Evolutionary conservation across 2,113 vertebrate genomes (phyloP), one percentile per base, ranked within the genome.

Genomic region (Garra rufa): DNA sequence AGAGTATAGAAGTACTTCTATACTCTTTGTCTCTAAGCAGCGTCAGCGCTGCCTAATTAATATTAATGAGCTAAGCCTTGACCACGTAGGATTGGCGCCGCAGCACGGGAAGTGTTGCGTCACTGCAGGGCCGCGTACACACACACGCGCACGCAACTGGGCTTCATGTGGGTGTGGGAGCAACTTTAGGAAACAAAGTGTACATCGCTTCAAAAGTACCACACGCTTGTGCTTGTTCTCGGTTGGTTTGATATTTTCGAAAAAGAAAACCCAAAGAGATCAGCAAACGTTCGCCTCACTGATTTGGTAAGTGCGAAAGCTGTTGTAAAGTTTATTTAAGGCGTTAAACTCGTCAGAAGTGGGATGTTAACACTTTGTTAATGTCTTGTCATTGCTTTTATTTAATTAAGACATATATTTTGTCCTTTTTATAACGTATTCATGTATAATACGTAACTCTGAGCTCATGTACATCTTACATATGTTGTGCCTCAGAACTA

Each of bases 151-250:
- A n/a, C n/a, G n/a, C n/a, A 30, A 15, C 57, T 63, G 21, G 30
- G n/a, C 28, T 61, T 79, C n/a, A 24, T 81, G 79, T 70, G 30
- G 79, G 79, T 81, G 79, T 81, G 28, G 79, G 65, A 70, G 79
- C 61, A 81, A 81, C 46, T 81, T 81, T 70, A 67, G 43, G 78
- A 81, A 81, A 50, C 65, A 55, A 81, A 81, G 78, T 81, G 38
- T 48, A 41, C 41, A 41, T 55, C 50, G 75, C 52, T 41, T 57
- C 4, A 50, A 55, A 81, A 81, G 41, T 70, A 10, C 14, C 8
- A 24, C 21, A 63, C 38, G 5, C 14, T 61, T 19, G 9, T 70
- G 10, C 10, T 11, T 38, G 13, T 19, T 13, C 4, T 57, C 44
- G 11, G 14, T 6, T 19, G 38, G 5, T 41, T 41, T 24, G 38